A percentile compares a stretch with the other conserved stretches of the same genome.
Evolutionary conservation across 2,888 invertebrate genomes (phyloP).

Genomic region (Apamea crenata): DNA sequence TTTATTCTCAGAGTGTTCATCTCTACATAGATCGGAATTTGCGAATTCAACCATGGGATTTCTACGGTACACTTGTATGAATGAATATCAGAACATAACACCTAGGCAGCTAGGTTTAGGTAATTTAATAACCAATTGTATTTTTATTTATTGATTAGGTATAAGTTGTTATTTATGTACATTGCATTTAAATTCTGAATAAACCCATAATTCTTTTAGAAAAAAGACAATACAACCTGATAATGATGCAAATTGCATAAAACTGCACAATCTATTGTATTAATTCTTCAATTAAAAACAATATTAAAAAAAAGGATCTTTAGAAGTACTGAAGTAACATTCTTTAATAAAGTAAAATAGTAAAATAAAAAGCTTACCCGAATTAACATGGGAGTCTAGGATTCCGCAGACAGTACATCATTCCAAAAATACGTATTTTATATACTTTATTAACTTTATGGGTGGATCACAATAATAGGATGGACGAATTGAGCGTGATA

Average conservation of each 20-base stretch:
- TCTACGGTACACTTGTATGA: conserved; percentile 51
- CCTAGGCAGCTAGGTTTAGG: conserved; percentile 18
- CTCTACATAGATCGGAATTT: conserved; percentile 81
- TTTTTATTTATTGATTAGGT: not conserved
- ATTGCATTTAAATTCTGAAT: not conserved
- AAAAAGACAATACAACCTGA: not conserved
- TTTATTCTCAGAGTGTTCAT: conserved; percentile 73
- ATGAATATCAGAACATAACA: conserved; percentile 64
- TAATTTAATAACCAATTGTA: conserved; percentile 14
- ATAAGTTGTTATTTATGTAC: conserved; percentile 2
- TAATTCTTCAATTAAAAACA: not conserved
- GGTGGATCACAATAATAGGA: conserved; percentile 56
- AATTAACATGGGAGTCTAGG: conserved; percentile 11
- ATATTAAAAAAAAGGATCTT: not conserved
- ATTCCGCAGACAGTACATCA: conserved; percentile 47
- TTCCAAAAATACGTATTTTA: conserved; percentile 46
- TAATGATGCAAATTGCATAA: not conserved
- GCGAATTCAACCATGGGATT: conserved; percentile 65
- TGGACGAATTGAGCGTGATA: conserved; percentile 57
- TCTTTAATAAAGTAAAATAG: not conserved
- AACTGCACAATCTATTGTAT: not conserved
- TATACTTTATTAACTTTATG: conserved; percentile 40
- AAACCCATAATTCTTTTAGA: not conserved
- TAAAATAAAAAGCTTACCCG: conserved; percentile 14
- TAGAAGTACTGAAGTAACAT: not conserved